Conservation (phyloP, 2,113 vertebrate genomes). For the Psilopogon haemacephalus region DNA sequence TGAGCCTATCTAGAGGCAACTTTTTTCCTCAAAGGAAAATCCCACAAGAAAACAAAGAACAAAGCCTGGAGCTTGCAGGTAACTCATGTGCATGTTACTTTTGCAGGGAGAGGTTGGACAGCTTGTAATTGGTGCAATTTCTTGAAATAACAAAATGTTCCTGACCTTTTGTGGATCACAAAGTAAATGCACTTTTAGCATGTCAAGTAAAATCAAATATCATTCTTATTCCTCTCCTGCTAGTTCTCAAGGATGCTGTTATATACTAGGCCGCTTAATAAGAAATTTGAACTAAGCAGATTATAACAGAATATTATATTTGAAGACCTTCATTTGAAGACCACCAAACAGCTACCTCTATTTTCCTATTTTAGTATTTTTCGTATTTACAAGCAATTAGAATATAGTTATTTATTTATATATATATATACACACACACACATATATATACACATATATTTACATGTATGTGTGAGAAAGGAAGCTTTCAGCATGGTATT, state of each 20-base stretch:
- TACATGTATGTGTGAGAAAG: not conserved
- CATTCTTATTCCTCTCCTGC: not conserved
- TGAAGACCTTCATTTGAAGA: conserved; percentile 15
- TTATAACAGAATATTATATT: not conserved
- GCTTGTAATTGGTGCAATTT: conserved; percentile 63
- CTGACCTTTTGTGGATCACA: conserved; percentile 46
- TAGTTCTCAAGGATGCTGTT: conserved; percentile 25
- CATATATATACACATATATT: not conserved
- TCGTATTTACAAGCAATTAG: not conserved
- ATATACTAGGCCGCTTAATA: not conserved
- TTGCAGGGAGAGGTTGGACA: not conserved
- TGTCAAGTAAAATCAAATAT: conserved; percentile 59
- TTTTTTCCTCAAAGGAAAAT: not conserved
- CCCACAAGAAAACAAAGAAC: not conserved
- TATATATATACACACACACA: too few species aligned
- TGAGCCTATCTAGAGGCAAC: not conserved
- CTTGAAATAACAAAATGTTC: conserved; percentile 56
- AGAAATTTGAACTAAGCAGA: conserved; percentile 21
- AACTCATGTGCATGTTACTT: not conserved
- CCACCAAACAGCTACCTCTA: not conserved
- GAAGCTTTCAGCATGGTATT: not conserved
- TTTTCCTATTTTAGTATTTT: not conserved
- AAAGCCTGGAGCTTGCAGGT: not conserved
- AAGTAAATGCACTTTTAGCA: conserved; percentile 51
- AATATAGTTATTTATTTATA: too few species aligned